These are phyloP conservation scores for Chrysodeixis includens DNA, from an alignment of 2,888 invertebrate genomes.

Conservation along the genomic window DNA sequence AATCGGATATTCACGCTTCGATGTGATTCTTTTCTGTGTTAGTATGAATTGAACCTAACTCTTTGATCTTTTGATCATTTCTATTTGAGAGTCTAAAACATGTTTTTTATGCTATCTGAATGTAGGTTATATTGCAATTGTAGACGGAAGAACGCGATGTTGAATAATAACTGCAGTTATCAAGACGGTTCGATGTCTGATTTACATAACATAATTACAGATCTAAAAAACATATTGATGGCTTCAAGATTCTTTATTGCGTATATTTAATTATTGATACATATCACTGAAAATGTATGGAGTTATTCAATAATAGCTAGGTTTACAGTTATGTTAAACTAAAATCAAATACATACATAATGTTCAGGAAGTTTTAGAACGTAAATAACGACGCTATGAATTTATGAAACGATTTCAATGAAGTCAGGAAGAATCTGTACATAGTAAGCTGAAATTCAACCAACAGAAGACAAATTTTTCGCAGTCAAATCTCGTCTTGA, in stretches of 20 bases:
- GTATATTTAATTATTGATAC: neutral
- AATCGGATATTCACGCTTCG: too few species aligned
- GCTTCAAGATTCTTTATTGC: neutral
- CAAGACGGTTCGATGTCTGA: neutral
- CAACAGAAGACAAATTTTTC: neutral
- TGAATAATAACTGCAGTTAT: neutral
- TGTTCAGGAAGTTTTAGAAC: too few species aligned
- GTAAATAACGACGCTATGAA: too few species aligned
- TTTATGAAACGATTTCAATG: neutral
- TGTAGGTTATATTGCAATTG: neutral
- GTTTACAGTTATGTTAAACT: too few species aligned
- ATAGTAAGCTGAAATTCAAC: neutral
- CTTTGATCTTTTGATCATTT: too few species aligned
- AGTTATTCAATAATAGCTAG: too few species aligned
- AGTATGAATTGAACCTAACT: too few species aligned
- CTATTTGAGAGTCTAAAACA: too few species aligned
- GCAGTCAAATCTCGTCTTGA: constrained; percentile 13
- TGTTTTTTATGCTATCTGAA: neutral
- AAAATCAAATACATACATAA: too few species aligned
- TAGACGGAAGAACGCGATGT: neutral
- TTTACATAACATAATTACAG: neutral
- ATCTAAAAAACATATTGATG: neutral
- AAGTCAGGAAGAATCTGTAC: neutral
- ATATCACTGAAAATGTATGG: too few species aligned
- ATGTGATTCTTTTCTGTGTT: too few species aligned